Conservation (phyloP, 37 sponge, comb jelly and placozoan genomes). For the Chondrosia reniformis region DNA sequence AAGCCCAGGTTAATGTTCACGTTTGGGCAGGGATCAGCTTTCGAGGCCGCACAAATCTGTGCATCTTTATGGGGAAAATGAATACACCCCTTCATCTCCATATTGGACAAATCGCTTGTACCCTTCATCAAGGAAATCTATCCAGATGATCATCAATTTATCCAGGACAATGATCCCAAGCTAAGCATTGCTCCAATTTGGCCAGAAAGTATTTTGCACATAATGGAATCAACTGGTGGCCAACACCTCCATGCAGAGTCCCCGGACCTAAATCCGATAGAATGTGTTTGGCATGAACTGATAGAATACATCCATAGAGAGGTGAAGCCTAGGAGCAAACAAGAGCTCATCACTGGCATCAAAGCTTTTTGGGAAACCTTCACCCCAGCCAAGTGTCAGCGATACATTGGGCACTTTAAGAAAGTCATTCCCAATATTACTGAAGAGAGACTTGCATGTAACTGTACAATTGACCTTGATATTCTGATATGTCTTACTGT, state of each 20-base stretch:
- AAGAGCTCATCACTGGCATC: constrained; percentile 10
- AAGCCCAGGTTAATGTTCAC: neutral
- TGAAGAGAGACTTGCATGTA: too few species aligned
- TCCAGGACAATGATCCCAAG: constrained; percentile 21
- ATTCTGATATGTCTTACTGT: too few species aligned
- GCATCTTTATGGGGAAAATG: neutral
- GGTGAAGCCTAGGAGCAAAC: constrained; percentile 16
- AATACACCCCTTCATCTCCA: neutral
- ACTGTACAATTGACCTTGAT: too few species aligned
- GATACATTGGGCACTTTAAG: constrained; percentile 14
- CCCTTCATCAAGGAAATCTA: constrained; percentile 15
- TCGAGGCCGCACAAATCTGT: neutral
- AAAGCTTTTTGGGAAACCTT: constrained; percentile 22
- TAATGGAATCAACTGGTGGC: constrained; percentile 5
- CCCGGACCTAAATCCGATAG: constrained; percentile 13
- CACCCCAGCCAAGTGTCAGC: constrained; percentile 4
- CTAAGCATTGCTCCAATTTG: neutral
- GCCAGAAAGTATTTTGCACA: neutral
- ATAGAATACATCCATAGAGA: constrained; percentile 12
- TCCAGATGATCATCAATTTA: constrained; percentile 7
- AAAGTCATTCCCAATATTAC: neutral
- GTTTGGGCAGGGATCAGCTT: neutral
- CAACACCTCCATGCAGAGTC: constrained; percentile 12
- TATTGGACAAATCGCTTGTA: neutral
- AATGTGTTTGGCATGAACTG: constrained; percentile 4